Evolutionary conservation across 2,113 vertebrate genomes (phyloP).

Genomic region (Rhea americana): DNA sequence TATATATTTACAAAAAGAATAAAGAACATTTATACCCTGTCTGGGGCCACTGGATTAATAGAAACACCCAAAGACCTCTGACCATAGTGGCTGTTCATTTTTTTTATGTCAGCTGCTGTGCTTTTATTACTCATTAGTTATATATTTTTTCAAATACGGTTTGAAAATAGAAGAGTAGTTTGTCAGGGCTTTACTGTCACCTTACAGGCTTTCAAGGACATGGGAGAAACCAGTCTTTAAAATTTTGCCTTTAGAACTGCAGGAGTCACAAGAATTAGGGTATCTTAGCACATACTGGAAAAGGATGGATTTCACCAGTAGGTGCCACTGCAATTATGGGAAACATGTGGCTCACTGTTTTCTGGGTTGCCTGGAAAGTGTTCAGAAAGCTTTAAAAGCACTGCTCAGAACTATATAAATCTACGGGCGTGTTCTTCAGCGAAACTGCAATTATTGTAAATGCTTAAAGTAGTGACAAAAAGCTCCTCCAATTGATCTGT

Average conservation of each 20-base stretch:
- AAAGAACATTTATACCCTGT: not conserved
- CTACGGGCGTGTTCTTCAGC: not conserved
- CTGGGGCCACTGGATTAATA: not conserved
- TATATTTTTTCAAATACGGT: not conserved
- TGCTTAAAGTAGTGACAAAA: not conserved
- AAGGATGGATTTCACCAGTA: not conserved
- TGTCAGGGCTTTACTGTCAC: not conserved
- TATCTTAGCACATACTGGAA: not conserved
- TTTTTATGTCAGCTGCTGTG: not conserved
- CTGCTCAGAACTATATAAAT: not conserved
- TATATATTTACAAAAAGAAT: not conserved
- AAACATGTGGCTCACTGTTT: not conserved
- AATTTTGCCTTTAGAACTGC: not conserved
- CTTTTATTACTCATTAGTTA: not conserved
- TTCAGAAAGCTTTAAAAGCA: not conserved
- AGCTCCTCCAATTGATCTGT: not conserved
- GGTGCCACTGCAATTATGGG: constrained; percentile 16
- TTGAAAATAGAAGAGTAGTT: not conserved
- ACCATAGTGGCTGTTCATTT: not conserved
- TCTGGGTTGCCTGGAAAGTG: not conserved
- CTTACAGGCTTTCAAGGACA: not conserved
- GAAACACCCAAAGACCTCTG: not conserved
- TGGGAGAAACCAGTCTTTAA: not conserved
- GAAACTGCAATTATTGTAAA: not conserved
- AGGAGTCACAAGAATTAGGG: not conserved